phyloP scores from a whole-genome alignment of 1,140 invertebrate genomes.

The Physella acuta region DNA sequence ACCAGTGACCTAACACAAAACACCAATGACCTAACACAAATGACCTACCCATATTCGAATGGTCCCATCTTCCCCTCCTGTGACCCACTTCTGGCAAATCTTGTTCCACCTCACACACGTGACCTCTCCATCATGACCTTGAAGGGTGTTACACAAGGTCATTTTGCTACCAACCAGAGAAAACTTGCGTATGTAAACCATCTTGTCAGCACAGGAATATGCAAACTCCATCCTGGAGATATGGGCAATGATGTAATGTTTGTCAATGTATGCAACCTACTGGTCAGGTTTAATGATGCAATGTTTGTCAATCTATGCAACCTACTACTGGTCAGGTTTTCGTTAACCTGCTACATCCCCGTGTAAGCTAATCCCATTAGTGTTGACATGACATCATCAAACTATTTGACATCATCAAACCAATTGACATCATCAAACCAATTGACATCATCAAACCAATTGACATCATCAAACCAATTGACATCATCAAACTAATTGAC shows the following conservation, averaged over 20 bases:
- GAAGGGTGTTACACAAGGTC: conserved; percentile 55
- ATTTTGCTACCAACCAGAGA: conserved; percentile 51
- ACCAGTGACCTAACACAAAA: too few relatives aligned
- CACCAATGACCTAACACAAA: too few relatives aligned
- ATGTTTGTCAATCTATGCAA: not conserved
- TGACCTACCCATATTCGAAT: conserved; percentile 56
- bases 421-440: too few relatives aligned
- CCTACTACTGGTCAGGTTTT: too few relatives aligned
- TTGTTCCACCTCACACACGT: conserved; percentile 56
- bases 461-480: too few relatives aligned
- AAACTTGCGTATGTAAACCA: conserved; percentile 60
- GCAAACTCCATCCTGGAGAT: conserved; percentile 56
- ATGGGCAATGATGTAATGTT: not conserved
- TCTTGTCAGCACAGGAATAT: conserved; percentile 57
- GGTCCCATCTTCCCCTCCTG: conserved; percentile 57
- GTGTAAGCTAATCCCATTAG: too few relatives aligned
- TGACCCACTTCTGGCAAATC: conserved; percentile 53
- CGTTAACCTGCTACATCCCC: too few relatives aligned
- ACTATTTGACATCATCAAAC: too few relatives aligned
- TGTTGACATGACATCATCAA: too few relatives aligned
- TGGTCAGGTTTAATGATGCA: too few relatives aligned
- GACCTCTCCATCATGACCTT: conserved; percentile 57
- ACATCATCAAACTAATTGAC: too few relatives aligned
- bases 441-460: too few relatives aligned
- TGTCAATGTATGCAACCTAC: not conserved